Conservation (phyloP, 1,140 invertebrate genomes). For the Philotrypesis tridentata region DNA sequence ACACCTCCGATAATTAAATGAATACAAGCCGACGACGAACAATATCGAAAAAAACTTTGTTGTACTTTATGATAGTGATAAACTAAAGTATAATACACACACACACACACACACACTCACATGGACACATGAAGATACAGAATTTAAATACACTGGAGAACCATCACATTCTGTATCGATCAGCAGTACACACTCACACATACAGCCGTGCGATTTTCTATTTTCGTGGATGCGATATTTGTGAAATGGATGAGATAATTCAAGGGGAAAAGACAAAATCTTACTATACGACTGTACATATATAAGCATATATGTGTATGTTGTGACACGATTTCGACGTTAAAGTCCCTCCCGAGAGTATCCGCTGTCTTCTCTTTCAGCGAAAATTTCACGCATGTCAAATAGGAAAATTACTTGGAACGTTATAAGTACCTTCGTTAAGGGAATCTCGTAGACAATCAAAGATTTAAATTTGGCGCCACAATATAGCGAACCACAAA, state of each 20-base stretch:
- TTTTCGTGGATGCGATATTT: conserved; percentile 34
- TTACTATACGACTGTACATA: conserved; percentile 17
- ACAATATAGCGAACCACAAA: too few species aligned
- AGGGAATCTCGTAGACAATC: too few species aligned
- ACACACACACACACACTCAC: not conserved
- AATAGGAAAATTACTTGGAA: too few species aligned
- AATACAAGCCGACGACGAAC: conserved; percentile 28
- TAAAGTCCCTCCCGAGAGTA: conserved; percentile 21
- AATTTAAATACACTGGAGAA: not conserved
- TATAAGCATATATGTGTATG: not conserved
- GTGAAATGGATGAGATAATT: conserved; percentile 10
- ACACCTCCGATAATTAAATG: conserved; percentile 36
- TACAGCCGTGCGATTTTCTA: conserved; percentile 34
- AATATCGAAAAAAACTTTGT: conserved; percentile 31
- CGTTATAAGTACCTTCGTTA: too few species aligned
- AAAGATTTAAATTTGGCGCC: too few species aligned
- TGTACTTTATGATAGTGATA: conserved; percentile 43
- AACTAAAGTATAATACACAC: not conserved
- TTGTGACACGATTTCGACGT: conserved; percentile 9
- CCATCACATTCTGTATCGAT: not conserved
- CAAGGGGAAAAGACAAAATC: conserved; percentile 2
- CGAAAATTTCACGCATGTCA: conserved; percentile 30
- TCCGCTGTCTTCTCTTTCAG: conserved; percentile 12
- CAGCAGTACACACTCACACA: not conserved
- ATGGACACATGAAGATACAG: not conserved